Conservation (phyloP, 30 jellyfish, hydroid and myxozoan genomes). For the Hydractinia symbiolongicarpus region DNA sequence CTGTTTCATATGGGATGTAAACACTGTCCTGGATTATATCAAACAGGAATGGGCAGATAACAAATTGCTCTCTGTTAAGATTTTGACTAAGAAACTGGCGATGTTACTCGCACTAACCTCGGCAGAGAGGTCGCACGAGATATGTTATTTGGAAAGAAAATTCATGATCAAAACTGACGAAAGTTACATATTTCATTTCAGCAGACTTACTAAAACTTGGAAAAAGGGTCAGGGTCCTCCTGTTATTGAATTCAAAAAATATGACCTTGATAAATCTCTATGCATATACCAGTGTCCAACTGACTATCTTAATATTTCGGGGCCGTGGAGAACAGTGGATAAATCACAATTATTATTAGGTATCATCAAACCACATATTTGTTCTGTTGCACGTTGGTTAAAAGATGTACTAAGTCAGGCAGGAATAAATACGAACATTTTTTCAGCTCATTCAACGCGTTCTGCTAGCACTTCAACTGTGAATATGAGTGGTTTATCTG, state of each 20-base stretch:
- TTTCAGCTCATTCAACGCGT: conserved; percentile 2
- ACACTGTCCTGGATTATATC: conserved; percentile 23
- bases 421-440: neutral
- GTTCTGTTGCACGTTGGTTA: neutral
- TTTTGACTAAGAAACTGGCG: conserved; percentile 15
- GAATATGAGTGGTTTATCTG: neutral
- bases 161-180: conserved; percentile 10
- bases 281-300: neutral
- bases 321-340: conserved; percentile 15
- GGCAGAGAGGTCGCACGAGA: conserved; percentile 23
- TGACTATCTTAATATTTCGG: neutral
- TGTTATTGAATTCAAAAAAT: neutral
- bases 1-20: conserved; percentile 29
- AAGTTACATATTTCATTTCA: neutral
- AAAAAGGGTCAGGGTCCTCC: conserved; percentile 8
- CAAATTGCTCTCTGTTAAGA: conserved; percentile 13
- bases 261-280: conserved; percentile 2
- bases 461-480: conserved; percentile 28
- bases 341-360: conserved; percentile 9
- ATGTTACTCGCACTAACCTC: conserved; percentile 17
- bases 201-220: neutral
- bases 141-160: neutral
- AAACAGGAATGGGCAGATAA: conserved; percentile 1
- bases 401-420: neutral
- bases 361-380: conserved; percentile 17